Evolutionary conservation across 1,140 invertebrate species (phyloP).

Genomic region (Oncopodura yosiiana): DNA sequence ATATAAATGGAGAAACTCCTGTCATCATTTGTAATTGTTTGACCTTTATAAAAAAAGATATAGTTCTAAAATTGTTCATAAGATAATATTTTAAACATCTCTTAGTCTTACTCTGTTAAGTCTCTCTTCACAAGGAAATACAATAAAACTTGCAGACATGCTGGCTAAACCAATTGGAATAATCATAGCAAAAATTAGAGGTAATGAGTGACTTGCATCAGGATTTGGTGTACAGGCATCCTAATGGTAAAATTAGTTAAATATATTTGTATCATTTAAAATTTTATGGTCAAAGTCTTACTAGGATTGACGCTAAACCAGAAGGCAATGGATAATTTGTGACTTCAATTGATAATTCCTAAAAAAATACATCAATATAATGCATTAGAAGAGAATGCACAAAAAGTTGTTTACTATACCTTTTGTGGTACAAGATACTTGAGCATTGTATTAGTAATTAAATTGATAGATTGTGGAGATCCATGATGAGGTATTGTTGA

Average conservation of each 20-base stretch:
- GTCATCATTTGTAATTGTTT: conserved; percentile 66
- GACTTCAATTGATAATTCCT: conserved; percentile 47
- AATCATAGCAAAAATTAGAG: conserved; percentile 32
- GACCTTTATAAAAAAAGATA: conserved; percentile 38
- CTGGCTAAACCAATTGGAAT: conserved; percentile 42
- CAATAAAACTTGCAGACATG: conserved; percentile 60
- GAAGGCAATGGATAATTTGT: conserved; percentile 55
- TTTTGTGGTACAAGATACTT: conserved; percentile 38
- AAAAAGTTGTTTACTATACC: background rate
- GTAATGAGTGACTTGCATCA: no score
- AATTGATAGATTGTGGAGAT: conserved; percentile 50
- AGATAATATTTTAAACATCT: no score
- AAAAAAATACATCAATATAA: background rate
- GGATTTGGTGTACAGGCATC: conserved; percentile 15
- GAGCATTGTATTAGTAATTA: conserved; percentile 49
- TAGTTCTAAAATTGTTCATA: no score
- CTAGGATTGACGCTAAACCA: conserved; percentile 31
- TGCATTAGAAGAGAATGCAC: background rate
- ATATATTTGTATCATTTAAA: no score
- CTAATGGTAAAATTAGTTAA: no score
- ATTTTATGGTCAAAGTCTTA: no score
- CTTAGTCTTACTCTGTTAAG: conserved; percentile 50
- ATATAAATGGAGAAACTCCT: conserved; percentile 57
- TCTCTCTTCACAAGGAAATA: conserved; percentile 55
- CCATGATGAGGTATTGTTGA: conserved; percentile 55